phyloP scores from a whole-genome alignment of 2,113 vertebrate genomes.

The Triplophysa siluroides region DNA sequence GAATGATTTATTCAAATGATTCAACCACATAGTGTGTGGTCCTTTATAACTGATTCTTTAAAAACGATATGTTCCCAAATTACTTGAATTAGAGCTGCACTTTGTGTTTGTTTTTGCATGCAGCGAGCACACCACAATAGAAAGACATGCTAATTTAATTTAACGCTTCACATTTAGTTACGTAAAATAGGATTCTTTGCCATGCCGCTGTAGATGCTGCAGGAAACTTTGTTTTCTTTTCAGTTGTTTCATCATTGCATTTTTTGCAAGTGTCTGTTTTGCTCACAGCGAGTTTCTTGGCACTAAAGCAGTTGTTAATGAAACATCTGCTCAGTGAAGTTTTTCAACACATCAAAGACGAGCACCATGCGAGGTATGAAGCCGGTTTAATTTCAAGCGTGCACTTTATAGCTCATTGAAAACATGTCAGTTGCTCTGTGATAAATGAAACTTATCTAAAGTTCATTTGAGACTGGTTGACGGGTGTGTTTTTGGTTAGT shows the following conservation, averaged over 20 bases:
- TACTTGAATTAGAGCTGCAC: too few relatives aligned
- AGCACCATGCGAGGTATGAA: neutral
- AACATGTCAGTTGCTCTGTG: neutral
- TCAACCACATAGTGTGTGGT: too few relatives aligned
- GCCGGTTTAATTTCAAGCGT: neutral
- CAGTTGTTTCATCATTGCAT: neutral
- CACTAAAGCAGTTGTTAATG: slow-evolving; percentile 1
- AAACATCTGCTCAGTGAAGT: neutral
- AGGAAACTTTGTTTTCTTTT: too few relatives aligned
- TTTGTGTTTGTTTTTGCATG: too few relatives aligned
- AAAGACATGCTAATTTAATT: too few relatives aligned
- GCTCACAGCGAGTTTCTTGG: neutral
- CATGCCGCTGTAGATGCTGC: too few relatives aligned
- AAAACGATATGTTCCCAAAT: too few relatives aligned
- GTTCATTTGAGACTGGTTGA: slow-evolving; percentile 3
- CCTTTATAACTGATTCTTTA: too few relatives aligned
- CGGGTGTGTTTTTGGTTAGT: neutral
- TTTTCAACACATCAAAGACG: slow-evolving; percentile 15
- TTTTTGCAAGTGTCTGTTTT: neutral
- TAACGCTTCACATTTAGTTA: too few relatives aligned
- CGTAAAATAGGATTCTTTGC: too few relatives aligned
- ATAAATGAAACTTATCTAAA: neutral
- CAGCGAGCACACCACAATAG: too few relatives aligned
- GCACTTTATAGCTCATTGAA: slow-evolving; percentile 15
- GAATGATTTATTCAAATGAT: too few relatives aligned